These are phyloP conservation scores for Cataglyphis albicans DNA, from an alignment of 2,888 invertebrate species.

Conservation along the genomic window DNA sequence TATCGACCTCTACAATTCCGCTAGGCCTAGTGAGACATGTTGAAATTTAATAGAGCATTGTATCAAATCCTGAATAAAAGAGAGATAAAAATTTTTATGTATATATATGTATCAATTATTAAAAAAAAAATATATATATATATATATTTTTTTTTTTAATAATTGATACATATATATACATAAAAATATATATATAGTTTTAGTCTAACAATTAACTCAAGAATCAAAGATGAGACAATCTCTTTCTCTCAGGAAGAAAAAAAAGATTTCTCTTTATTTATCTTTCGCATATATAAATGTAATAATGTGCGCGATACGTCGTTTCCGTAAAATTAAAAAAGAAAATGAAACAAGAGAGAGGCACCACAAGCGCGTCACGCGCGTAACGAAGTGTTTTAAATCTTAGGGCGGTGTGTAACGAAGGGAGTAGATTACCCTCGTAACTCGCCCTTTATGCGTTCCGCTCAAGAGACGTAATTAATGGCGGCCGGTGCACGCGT, in stretches of 20 bases:
- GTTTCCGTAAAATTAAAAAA: constrained; percentile 39
- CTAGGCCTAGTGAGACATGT: not conserved
- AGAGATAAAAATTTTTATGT: not conserved
- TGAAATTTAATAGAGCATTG: constrained; percentile 7
- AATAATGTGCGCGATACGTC: not conserved
- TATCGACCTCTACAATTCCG: constrained; percentile 2
- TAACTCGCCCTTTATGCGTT: constrained; percentile 58
- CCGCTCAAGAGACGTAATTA: constrained; percentile 59
- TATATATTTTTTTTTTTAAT: no score
- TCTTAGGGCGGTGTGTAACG: constrained; percentile 49
- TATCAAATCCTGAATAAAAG: not conserved
- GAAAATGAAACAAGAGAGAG: constrained; percentile 1
- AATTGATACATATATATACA: no score
- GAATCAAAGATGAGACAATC: not conserved
- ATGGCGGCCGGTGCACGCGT: constrained; percentile 38
- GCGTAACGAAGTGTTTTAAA: constrained; percentile 57
- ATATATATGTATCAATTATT: not conserved
- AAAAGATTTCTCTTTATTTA: constrained; percentile 23
- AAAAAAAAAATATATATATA: not conserved
- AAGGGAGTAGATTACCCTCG: constrained; percentile 56
- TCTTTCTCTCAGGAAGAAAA: not conserved
- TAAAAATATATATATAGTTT: not conserved
- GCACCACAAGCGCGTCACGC: not conserved
- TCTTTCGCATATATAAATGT: constrained; percentile 9
- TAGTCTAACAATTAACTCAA: not conserved